A percentile compares a stretch with the other conserved stretches of the same genome.
Conservation (phyloP, 37 sponge, comb jelly and placozoan genomes). For the Crambe crambe region DNA sequence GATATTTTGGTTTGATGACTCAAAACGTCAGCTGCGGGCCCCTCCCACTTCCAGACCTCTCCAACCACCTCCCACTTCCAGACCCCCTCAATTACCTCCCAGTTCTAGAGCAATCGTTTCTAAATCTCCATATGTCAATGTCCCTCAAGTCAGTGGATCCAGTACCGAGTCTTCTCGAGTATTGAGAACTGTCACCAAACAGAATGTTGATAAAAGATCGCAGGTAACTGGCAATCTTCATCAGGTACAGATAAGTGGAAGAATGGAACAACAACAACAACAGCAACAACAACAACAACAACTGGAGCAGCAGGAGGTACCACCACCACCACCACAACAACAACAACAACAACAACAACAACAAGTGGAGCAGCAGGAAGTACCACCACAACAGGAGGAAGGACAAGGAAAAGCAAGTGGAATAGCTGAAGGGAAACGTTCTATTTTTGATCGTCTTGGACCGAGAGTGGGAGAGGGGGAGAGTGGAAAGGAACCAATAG, state of each 20-base stretch:
- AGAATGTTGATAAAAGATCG: too few relatives aligned
- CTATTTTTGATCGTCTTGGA: neutral
- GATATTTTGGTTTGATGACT: constrained; percentile 60
- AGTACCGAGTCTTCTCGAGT: neutral
- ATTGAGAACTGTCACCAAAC: neutral
- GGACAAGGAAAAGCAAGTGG: neutral
- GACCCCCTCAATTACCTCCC: neutral
- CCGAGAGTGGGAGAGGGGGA: neutral
- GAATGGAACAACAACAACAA: neutral
- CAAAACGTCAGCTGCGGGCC: neutral
- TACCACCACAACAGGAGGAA: neutral
- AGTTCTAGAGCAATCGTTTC: neutral
- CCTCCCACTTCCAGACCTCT: neutral
- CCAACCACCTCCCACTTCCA: neutral
- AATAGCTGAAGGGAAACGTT: neutral
- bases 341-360: neutral
- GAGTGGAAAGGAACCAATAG: neutral
- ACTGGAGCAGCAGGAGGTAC: neutral
- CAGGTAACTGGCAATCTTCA: too few relatives aligned
- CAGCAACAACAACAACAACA: neutral
- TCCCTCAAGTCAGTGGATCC: neutral
- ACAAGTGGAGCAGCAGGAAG: neutral
- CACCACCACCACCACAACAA: neutral
- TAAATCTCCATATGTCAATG: neutral
- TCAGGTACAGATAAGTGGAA: too few relatives aligned